Evolutionary conservation across 1,140 invertebrate species (phyloP).

Genomic region (Harlomillsia oculata): DNA sequence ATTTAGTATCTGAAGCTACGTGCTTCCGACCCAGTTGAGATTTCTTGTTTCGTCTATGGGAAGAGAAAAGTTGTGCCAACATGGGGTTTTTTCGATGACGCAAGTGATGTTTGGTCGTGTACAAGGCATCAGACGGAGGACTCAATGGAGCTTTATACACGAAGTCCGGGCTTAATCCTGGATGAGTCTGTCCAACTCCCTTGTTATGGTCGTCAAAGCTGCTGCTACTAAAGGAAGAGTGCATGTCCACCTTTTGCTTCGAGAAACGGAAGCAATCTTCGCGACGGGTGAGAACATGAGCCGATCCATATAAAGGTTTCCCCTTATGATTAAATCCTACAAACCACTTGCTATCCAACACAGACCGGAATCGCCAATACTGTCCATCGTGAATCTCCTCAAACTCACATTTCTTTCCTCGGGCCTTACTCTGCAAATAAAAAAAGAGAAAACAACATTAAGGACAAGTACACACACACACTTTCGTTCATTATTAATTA

Average conservation of each 20-base stretch:
- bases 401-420: constrained; percentile 23
- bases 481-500: background rate
- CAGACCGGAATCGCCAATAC: constrained; percentile 16
- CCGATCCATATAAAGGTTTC: constrained; percentile 5
- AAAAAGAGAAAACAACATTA: background rate
- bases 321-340: constrained; percentile 24
- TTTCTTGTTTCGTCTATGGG: background rate
- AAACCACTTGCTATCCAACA: constrained; percentile 11
- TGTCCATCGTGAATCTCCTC: background rate
- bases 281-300: background rate
- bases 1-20: too few species aligned
- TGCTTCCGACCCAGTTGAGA: constrained; percentile 9
- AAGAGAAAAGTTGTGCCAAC: background rate
- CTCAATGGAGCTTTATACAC: background rate
- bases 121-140: background rate
- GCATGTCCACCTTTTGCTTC: background rate
- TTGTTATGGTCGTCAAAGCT: constrained; percentile 12
- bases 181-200: background rate
- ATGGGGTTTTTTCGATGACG: background rate
- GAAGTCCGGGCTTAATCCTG: background rate
- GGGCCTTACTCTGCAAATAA: constrained; percentile 15
- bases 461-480: background rate
- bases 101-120: background rate
- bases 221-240: background rate
- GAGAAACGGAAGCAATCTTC: constrained; percentile 9